Percentiles rank a stretch among this genome's conserved stretches.
Conservation (phyloP, 2,113 vertebrate genomes). For the Anthoscopus minutus region DNA sequence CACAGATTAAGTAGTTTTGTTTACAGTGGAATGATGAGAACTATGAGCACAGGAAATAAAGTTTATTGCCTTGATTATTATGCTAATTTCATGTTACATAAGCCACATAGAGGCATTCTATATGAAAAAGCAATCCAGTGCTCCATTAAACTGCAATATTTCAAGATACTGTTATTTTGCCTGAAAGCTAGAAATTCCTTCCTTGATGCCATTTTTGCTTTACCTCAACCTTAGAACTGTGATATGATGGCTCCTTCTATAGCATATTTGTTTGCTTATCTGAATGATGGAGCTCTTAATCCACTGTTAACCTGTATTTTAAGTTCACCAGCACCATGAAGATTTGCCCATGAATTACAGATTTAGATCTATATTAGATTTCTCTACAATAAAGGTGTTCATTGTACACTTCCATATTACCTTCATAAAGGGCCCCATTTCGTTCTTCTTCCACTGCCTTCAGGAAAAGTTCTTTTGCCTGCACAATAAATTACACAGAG, state of each 20-base stretch:
- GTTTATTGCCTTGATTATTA: neutral
- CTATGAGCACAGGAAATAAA: neutral
- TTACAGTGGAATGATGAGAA: neutral
- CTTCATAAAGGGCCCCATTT: slow-evolving; percentile 96
- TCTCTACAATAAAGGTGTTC: neutral
- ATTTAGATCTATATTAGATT: neutral
- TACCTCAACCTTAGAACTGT: neutral
- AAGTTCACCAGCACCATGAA: neutral
- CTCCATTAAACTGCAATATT: neutral
- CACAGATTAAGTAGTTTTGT: neutral
- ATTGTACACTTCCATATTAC: slow-evolving; percentile 56
- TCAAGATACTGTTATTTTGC: neutral
- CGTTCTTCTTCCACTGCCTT: slow-evolving; percentile 94
- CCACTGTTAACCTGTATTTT: neutral
- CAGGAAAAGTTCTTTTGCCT: slow-evolving; percentile 95
- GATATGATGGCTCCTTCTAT: neutral
- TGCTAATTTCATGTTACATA: neutral
- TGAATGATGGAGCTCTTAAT: neutral
- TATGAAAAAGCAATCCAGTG: neutral
- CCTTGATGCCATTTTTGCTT: neutral
- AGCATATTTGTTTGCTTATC: neutral
- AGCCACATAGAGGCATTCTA: neutral
- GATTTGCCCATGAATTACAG: neutral
- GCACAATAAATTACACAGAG: slow-evolving; percentile 42
- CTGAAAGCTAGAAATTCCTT: neutral